Conservation (phyloP, 2,797 vertebrate genomes). For the Catharus ustulatus region DNA sequence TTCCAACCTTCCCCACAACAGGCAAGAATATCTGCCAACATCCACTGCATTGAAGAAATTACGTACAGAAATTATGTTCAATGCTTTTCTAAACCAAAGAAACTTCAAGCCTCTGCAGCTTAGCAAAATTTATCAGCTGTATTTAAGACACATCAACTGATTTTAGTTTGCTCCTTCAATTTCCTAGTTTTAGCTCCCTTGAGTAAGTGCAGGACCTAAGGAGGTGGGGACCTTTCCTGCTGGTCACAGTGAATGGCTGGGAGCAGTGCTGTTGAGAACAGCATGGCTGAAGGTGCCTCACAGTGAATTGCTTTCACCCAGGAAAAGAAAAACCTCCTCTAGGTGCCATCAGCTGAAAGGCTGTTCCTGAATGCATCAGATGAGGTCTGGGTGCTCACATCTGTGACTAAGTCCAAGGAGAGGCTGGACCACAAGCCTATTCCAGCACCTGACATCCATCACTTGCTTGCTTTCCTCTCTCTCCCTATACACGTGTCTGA, state of each 20-base stretch:
- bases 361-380: not conserved
- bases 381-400: not conserved
- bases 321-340: not conserved
- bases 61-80: not conserved
- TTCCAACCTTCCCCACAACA: not conserved
- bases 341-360: not conserved
- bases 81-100: not conserved
- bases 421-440: not conserved
- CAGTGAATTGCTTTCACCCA: accelerated
- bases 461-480: not conserved
- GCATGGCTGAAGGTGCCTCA: accelerated
- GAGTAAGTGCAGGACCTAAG: accelerated
- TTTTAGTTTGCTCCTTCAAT: not conserved
- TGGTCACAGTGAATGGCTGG: not conserved
- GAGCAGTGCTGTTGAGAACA: not conserved
- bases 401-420: not conserved
- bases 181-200: not conserved
- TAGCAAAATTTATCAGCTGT: not conserved
- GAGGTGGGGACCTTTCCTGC: not conserved
- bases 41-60: accelerated
- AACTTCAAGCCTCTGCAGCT: not conserved
- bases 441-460: not conserved
- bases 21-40: not conserved
- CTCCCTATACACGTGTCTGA: not conserved
- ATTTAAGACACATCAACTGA: not conserved